A percentile compares a stretch with the other conserved stretches of the same genome.
phyloP scores from a whole-genome alignment of 2,888 invertebrate species.

The Hyposoter didymator region DNA sequence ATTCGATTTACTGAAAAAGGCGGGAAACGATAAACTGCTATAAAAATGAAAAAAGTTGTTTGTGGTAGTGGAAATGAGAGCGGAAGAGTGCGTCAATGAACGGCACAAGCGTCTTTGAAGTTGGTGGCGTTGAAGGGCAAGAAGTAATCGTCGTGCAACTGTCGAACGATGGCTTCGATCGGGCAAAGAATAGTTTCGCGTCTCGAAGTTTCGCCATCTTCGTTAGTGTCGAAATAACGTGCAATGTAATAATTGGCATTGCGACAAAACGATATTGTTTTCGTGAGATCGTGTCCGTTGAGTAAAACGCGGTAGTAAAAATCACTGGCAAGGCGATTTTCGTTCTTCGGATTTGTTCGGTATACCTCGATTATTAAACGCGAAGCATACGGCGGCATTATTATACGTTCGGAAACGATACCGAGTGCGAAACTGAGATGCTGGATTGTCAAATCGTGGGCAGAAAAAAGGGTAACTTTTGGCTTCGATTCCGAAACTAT shows the following conservation, averaged over 20 bases:
- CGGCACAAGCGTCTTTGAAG: constrained; percentile 92
- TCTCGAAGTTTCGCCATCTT: constrained; percentile 84
- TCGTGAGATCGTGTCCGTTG: constrained; percentile 95
- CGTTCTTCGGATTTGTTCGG: constrained; percentile 87
- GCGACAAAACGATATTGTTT: constrained; percentile 92
- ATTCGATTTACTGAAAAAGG: background rate
- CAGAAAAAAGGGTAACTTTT: constrained; percentile 93
- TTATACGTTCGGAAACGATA: constrained; percentile 86
- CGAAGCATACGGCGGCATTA: constrained; percentile 93
- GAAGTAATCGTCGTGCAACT: constrained; percentile 95
- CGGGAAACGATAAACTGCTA: background rate
- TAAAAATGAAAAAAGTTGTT: background rate
- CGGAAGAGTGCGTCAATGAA: constrained; percentile 55
- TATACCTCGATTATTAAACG: constrained; percentile 95
- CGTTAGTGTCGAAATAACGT: constrained; percentile 72
- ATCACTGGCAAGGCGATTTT: constrained; percentile 87
- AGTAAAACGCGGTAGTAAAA: constrained; percentile 93
- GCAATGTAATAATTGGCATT: constrained; percentile 86
- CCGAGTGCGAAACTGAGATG: constrained; percentile 93
- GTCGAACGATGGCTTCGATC: constrained; percentile 94
- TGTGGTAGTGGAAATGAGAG: background rate
- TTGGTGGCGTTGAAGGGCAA: constrained; percentile 93
- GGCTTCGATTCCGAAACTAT: constrained; percentile 92
- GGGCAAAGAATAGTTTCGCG: constrained; percentile 89
- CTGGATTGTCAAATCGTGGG: constrained; percentile 96